Evolutionary conservation across 2,888 invertebrate species (phyloP), one percentile per base, ranked within the genome.

Genomic region (Orthosia incerta): DNA sequence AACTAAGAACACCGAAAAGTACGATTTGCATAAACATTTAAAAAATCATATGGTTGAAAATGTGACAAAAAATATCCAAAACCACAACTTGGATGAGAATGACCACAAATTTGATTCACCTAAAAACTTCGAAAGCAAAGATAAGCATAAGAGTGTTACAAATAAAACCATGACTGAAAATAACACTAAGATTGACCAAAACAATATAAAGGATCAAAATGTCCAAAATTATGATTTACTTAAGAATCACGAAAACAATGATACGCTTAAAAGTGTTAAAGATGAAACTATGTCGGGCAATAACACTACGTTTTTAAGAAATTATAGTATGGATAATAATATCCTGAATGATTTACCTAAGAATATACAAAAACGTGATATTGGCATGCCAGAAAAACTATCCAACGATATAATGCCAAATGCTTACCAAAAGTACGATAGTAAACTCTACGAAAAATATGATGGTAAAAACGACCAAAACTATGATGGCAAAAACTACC

Each of bases 321-420:
- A 48, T 5, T 5, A 62, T 18, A 11, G 12, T 4, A 65, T 13
- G 0, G 12, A 31, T 23, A 16, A n/a, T 0, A 13, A 5, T 46
- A 9, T 26, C 11, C 31, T 31, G 9, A 39, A 39, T 39, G 39
- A 39, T 39, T 16, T 3, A n/a, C n/a, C n/a, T 16, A 71, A 69
- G 50, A 45, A 57, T 11, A 0, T 71, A 46, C 18, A 59, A 18
- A 75, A 75, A 71, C 79, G 75, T 45, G 55, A 75, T 39, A 61
- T 55, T 48, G 2, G 20, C 18, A 26, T 15, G 1, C 20, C 46
- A 18, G 4, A 39, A 4, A n/a, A 57, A 16, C 16, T 7, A 12
- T 11, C 31, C 16, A 51, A 5, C 23, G 16, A n/a, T 15, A 20
- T 50, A 26, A 55, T 4, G 1, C 11, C 26, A 20, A n/a, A 15